phyloP scores from a whole-genome alignment of 2,888 invertebrate genomes.

The Ennomos erosarius region DNA sequence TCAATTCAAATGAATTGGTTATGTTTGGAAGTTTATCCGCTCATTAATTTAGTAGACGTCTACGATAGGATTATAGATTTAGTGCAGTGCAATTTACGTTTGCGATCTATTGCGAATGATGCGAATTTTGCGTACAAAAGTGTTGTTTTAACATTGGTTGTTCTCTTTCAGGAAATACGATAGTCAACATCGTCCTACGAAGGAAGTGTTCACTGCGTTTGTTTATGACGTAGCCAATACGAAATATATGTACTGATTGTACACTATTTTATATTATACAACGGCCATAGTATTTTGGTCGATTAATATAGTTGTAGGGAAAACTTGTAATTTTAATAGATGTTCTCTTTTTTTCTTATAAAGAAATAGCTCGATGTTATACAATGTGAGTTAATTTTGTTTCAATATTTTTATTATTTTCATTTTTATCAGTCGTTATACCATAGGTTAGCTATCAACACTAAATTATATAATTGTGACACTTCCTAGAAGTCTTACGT shows the following conservation, averaged over 20 bases:
- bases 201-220: constrained; percentile 30
- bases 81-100: constrained; percentile 6
- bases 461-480: too few relatives aligned
- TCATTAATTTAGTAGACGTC: constrained; percentile 13
- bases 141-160: constrained; percentile 4
- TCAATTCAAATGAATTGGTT: too few relatives aligned
- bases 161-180: constrained; percentile 40
- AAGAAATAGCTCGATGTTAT: constrained; percentile 8
- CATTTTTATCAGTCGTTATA: constrained; percentile 3
- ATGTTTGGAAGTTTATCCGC: constrained; percentile 1
- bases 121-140: neutral
- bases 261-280: constrained; percentile 16
- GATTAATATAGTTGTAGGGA: constrained; percentile 15
- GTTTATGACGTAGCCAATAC: constrained; percentile 1
- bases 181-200: constrained; percentile 19
- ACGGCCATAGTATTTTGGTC: constrained; percentile 19
- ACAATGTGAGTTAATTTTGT: constrained; percentile 12
- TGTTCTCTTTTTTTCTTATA: constrained; percentile 17
- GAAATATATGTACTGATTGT: constrained; percentile 14
- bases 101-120: constrained; percentile 9
- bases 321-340: constrained; percentile 3
- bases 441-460: neutral
- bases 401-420: constrained; percentile 1
- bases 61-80: constrained; percentile 3
- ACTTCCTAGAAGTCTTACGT: too few relatives aligned